These are phyloP conservation scores for Pelobates fuscus DNA, from an alignment of 2,113 vertebrate genomes.

Conservation along the genomic window DNA sequence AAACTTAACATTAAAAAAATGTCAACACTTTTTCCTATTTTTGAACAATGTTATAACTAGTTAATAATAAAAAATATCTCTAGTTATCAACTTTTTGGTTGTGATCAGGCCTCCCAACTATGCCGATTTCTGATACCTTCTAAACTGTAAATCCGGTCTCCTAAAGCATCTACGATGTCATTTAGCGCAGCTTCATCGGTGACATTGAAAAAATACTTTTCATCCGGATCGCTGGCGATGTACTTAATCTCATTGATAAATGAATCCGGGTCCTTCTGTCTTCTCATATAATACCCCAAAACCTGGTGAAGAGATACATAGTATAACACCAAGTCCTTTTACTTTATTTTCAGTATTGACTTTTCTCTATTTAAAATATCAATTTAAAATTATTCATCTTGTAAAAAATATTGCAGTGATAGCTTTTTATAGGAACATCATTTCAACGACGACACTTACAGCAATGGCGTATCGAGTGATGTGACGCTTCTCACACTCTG, in stretches of 20 bases:
- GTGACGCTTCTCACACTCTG: conserved; percentile 80
- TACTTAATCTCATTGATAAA: conserved; percentile 90
- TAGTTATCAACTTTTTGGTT: too few species aligned
- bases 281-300: conserved; percentile 88
- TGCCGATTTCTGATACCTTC: conserved; percentile 82
- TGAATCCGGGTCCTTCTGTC: conserved; percentile 86
- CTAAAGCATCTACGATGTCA: conserved; percentile 92
- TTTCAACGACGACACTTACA: conserved; percentile 75
- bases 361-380: too few species aligned
- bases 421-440: too few species aligned
- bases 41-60: too few species aligned
- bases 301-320: conserved; percentile 68
- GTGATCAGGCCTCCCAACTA: too few species aligned
- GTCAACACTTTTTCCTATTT: too few species aligned
- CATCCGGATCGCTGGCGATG: conserved; percentile 90
- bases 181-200: conserved; percentile 90
- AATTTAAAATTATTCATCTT: too few species aligned
- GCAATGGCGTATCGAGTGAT: conserved; percentile 90
- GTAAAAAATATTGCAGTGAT: too few species aligned
- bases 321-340: too few species aligned
- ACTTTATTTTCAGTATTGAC: too few species aligned
- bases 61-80: too few species aligned
- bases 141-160: conserved; percentile 91
- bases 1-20: too few species aligned
- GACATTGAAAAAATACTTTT: conserved; percentile 95